Conservation (phyloP, 2,888 invertebrate genomes). For the Diplazon laetatorius region DNA sequence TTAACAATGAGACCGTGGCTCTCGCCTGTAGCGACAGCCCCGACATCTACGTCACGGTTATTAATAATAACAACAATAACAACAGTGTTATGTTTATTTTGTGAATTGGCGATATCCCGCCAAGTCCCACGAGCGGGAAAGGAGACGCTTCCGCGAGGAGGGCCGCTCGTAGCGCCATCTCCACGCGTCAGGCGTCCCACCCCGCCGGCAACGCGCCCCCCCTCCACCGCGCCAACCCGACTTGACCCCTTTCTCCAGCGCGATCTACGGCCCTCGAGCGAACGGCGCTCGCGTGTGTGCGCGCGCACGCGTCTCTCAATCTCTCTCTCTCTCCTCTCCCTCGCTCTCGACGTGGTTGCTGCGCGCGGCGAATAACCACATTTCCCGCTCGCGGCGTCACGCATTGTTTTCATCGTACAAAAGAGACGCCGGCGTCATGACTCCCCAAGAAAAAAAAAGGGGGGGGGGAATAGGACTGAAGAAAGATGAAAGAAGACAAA, state of each 20-base stretch:
- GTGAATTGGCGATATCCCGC: constrained; percentile 44
- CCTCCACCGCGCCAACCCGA: not conserved
- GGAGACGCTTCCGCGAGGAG: constrained; percentile 27
- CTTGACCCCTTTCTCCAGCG: constrained; percentile 57
- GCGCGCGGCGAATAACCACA: constrained; percentile 39
- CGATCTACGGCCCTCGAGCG: not conserved
- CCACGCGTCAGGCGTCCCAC: constrained; percentile 28
- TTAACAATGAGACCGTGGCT: too few relatives aligned
- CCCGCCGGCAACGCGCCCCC: not conserved
- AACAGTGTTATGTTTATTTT: constrained; percentile 44
- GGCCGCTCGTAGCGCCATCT: constrained; percentile 53
- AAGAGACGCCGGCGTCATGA: constrained; percentile 14
- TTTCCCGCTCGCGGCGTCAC: constrained; percentile 61
- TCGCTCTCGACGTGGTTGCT: too few relatives aligned
- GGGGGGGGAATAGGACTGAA: not conserved
- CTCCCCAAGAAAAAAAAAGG: not conserved
- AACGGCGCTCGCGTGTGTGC: constrained; percentile 23
- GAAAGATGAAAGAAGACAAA: not conserved
- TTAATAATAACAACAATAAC: constrained; percentile 64
- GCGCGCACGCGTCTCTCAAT: too few relatives aligned
- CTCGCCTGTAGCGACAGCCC: not conserved
- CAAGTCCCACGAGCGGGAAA: constrained; percentile 31
- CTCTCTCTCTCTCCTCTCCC: too few relatives aligned
- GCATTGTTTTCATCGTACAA: constrained; percentile 59
- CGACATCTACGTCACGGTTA: constrained; percentile 59